Evolutionary conservation across 2,888 invertebrate genomes (phyloP), one percentile per base, ranked within the genome.

Genomic region (Lagria hirta): DNA sequence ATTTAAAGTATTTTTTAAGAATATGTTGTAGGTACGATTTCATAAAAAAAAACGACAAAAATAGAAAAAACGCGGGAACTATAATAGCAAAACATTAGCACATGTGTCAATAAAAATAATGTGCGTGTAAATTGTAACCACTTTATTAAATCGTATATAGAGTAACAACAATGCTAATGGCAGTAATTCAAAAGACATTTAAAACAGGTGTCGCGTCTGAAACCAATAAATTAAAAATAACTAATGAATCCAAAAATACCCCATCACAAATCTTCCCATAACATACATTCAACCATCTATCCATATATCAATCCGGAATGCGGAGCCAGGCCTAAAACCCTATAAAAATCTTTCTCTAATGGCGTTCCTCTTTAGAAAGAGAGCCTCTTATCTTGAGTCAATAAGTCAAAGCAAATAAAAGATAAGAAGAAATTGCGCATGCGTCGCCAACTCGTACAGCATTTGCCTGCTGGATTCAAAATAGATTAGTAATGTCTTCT

Each of bases 191-290:
- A 33, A 44, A 48, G 29, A 20, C 22, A 43, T 37, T 48, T 41
- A 45, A 43, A 60, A 64, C 66, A 66, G 65, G 66, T 68, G 68
- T 60, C 61, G 57, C 50, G 61, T 60, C 60, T 58, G 55, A 55
- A 54, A 52, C 54, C 50, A 49, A 60, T 67, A 67, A 66, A 66
- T 66, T 63, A 62, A 57, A 60, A 56, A 58, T 60, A 64, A 61
- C 63, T 65, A 65, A 66, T 64, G 64, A 66, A 62, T 62, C 64
- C 58, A 57, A 63, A 61, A 64, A 62, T 61, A 61, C 56, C 56
- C 57, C 18, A 10, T n/a, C 46, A 56, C n/a, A n/a, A n/a, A n/a
- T n/a, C n/a, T n/a, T n/a, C n/a, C n/a, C n/a, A n/a, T 57, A 57
- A 52, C 55, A n/a, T n/a, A n/a, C n/a, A n/a, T n/a, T n/a, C n/a